A percentile compares a stretch with the other conserved stretches of the same genome.
These are phyloP conservation scores for Oscheius onirici DNA, from an alignment of 2,888 invertebrate genomes.

Conservation along the genomic window DNA sequence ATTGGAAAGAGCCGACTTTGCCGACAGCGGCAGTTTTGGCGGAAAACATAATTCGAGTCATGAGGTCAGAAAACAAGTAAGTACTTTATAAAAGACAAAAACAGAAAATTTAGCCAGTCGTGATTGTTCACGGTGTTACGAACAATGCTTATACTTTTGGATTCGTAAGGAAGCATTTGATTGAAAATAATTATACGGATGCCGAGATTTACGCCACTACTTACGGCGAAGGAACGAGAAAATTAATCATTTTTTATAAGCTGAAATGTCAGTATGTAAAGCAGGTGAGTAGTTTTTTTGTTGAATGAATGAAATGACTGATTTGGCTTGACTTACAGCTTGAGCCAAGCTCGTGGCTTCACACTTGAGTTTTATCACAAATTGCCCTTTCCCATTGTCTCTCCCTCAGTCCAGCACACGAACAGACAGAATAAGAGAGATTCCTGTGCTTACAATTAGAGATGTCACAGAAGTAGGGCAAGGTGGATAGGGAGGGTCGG, in stretches of 20 bases:
- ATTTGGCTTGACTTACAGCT: too few relatives aligned
- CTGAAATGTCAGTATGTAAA: constrained; percentile 33
- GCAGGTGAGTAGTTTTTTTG: constrained; percentile 15
- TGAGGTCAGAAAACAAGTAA: constrained; percentile 18
- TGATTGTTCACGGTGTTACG: constrained; percentile 33
- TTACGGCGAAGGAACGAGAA: constrained; percentile 24
- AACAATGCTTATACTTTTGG: constrained; percentile 25
- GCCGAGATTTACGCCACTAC: constrained; percentile 32
- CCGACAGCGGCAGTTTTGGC: constrained; percentile 22
- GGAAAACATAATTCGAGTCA: constrained; percentile 18
- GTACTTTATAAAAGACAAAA: not conserved
- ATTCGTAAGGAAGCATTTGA: constrained; percentile 29
- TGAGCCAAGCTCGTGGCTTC: too few relatives aligned
- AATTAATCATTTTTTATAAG: constrained; percentile 21
- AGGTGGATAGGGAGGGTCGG: too few relatives aligned
- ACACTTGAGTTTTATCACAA: too few relatives aligned
- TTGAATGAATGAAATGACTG: not conserved
- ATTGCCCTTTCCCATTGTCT: too few relatives aligned
- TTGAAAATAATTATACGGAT: constrained; percentile 11
- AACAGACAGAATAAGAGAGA: too few relatives aligned
- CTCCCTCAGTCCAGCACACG: too few relatives aligned
- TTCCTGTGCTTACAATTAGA: too few relatives aligned
- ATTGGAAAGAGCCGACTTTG: constrained; percentile 29
- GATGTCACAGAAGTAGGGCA: too few relatives aligned
- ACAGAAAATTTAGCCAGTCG: constrained; percentile 25